Percentiles rank a stretch among this genome's conserved stretches.
Evolutionary conservation across 2,888 invertebrate genomes (phyloP).

Genomic region (Plagiodera versicolora): DNA sequence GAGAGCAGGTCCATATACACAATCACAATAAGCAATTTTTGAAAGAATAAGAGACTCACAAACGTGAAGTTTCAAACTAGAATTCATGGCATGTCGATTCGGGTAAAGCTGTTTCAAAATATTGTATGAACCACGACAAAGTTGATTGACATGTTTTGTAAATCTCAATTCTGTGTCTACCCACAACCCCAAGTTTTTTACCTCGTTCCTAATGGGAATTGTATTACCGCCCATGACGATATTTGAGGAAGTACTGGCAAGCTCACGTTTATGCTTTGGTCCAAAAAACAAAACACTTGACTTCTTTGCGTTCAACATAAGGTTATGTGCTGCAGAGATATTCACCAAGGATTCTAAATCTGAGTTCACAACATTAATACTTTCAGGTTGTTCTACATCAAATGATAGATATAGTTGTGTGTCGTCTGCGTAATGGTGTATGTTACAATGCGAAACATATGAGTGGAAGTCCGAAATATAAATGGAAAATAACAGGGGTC

Average conservation of each 20-base stretch:
- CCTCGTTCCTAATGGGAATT: background rate
- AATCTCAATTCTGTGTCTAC: constrained; percentile 1
- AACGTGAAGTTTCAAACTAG: background rate
- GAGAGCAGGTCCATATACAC: background rate
- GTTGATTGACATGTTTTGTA: constrained; percentile 4
- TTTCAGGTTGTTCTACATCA: background rate
- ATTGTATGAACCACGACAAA: background rate
- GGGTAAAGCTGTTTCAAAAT: background rate
- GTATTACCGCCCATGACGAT: background rate
- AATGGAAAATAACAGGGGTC: background rate
- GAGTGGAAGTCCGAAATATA: background rate
- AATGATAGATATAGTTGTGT: background rate
- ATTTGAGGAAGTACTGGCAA: background rate
- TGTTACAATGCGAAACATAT: background rate
- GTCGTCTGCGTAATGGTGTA: background rate
- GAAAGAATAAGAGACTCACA: background rate
- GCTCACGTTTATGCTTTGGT: background rate
- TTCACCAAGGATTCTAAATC: background rate
- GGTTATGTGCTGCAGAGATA: background rate
- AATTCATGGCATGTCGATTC: background rate
- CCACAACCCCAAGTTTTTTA: background rate
- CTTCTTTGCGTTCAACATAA: background rate
- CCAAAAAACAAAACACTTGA: background rate
- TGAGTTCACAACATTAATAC: background rate
- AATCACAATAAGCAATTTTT: constrained; percentile 1